phyloP scores from a whole-genome alignment of 2,797 vertebrate genomes.

The Muscicapa comitata region DNA sequence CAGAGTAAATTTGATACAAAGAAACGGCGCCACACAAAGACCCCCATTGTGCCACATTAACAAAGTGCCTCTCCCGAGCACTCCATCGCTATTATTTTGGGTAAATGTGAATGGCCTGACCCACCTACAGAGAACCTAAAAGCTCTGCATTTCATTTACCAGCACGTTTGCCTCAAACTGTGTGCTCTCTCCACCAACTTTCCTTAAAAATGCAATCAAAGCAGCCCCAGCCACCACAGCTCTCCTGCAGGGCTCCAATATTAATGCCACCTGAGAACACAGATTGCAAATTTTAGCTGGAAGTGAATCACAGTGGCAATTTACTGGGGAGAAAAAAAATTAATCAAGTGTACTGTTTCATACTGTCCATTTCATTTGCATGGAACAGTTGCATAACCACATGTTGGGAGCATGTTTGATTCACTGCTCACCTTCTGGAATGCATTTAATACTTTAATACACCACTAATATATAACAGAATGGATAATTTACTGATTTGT shows the following conservation, averaged over 20 bases:
- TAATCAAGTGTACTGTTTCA: constrained; percentile 50
- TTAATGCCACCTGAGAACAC: constrained; percentile 57
- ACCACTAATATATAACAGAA: not conserved
- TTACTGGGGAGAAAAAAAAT: not conserved
- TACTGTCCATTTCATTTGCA: constrained; percentile 43
- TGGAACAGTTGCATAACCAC: constrained; percentile 63
- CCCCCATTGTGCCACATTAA: not conserved
- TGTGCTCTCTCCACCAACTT: not conserved
- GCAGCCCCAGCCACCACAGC: not conserved
- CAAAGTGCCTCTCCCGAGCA: not conserved
- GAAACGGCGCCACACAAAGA: not conserved
- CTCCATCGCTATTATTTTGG: not conserved
- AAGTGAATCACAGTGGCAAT: constrained; percentile 49
- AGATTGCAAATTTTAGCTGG: constrained; percentile 56
- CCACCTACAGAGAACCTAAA: constrained; percentile 42
- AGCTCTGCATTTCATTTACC: constrained; percentile 39
- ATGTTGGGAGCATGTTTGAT: constrained; percentile 48
- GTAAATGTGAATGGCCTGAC: not conserved
- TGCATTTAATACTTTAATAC: constrained; percentile 44
- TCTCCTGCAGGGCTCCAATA: constrained; percentile 33
- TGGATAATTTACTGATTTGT: not conserved
- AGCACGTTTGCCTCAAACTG: constrained; percentile 12
- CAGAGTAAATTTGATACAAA: not conserved
- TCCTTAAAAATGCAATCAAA: constrained; percentile 37
- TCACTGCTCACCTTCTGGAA: constrained; percentile 56